Conservation (phyloP, 2,797 vertebrate genomes). For the Gobionotothen gibberifrons region DNA sequence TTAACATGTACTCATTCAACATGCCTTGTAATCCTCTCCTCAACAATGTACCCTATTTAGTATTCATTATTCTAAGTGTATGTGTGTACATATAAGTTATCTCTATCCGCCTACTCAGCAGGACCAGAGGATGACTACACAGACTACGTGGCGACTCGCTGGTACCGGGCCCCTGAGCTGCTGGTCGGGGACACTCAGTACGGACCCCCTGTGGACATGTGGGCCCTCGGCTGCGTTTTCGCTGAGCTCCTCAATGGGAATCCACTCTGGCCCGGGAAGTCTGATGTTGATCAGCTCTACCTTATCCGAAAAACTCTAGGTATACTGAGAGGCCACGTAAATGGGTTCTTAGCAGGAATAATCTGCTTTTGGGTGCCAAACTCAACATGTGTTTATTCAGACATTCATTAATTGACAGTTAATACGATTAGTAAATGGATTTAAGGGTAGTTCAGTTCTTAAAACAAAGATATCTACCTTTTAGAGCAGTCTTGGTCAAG, state of each 20-base stretch:
- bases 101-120: conserved; percentile 65
- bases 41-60: conserved; percentile 55
- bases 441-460: neutral
- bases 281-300: conserved; percentile 92
- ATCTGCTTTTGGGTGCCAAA: neutral
- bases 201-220: conserved; percentile 88
- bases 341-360: neutral
- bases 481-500: too few species aligned
- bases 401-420: neutral
- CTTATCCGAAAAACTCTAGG: conserved; percentile 90
- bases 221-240: conserved; percentile 91
- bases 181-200: conserved; percentile 92
- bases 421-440: neutral
- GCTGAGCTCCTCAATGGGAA: conserved; percentile 89
- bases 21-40: conserved; percentile 71
- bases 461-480: too few species aligned
- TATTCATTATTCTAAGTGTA: conserved; percentile 51
- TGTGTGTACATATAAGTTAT: conserved; percentile 14
- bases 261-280: conserved; percentile 91
- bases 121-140: conserved; percentile 92
- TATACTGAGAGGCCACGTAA: conserved; percentile 42
- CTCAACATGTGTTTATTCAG: neutral
- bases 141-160: conserved; percentile 91
- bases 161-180: conserved; percentile 92
- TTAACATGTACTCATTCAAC: conserved; percentile 69